A percentile compares a stretch with the other conserved stretches of the same genome.
These are phyloP conservation scores for Drosophila kohkoa DNA, from an alignment of 1,140 invertebrate genomes.

Conservation along the genomic window DNA sequence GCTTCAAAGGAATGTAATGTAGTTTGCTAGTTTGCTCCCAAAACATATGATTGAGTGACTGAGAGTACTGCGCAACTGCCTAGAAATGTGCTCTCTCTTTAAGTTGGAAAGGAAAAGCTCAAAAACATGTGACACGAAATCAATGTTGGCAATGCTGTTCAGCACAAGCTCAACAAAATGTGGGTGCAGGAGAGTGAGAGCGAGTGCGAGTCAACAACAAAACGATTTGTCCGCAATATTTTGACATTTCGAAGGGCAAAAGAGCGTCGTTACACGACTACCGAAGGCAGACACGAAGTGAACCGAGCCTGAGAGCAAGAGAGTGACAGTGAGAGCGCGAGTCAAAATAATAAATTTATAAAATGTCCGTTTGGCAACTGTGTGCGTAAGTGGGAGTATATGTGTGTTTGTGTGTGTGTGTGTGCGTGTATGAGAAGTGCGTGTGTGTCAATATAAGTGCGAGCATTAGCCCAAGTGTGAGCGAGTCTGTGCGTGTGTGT, in stretches of 20 bases:
- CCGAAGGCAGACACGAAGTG: neutral
- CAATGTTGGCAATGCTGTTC: constrained; percentile 19
- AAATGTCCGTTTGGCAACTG: constrained; percentile 22
- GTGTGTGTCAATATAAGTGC: constrained; percentile 7
- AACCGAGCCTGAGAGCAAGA: constrained; percentile 20
- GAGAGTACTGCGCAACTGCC: constrained; percentile 22
- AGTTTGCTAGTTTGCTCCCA: neutral
- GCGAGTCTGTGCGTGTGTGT: constrained; percentile 3
- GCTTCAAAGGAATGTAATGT: neutral
- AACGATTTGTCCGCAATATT: constrained; percentile 71
- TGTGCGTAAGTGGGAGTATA: constrained; percentile 20
- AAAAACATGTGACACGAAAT: constrained; percentile 65
- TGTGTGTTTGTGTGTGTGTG: constrained; percentile 1
- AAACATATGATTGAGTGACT: constrained; percentile 22
- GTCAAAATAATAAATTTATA: constrained; percentile 75
- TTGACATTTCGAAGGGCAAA: constrained; percentile 82
- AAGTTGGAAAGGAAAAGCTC: neutral
- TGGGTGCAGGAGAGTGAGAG: neutral
- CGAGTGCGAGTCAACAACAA: constrained; percentile 19
- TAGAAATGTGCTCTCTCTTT: neutral
- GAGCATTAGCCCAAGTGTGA: constrained; percentile 1
- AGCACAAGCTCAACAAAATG: neutral
- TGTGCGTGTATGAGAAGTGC: constrained; percentile 7
- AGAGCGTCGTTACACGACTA: constrained; percentile 32
- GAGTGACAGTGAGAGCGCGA: constrained; percentile 11